Conservation (phyloP, 2,888 invertebrate species). For the Hyposoter dolosus region DNA sequence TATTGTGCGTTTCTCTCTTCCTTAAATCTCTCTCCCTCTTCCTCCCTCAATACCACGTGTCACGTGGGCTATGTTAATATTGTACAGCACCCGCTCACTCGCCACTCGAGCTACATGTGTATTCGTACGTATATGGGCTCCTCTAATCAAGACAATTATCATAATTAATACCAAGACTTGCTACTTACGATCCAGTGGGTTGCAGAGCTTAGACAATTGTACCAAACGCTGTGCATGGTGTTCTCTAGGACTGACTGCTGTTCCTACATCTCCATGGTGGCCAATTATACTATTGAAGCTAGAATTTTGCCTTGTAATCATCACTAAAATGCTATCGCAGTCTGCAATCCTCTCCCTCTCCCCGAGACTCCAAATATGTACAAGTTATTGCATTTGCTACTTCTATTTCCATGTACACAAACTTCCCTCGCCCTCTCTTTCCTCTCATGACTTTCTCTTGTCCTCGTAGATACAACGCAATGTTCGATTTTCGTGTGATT, state of each 20-base stretch:
- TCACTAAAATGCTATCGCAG: conserved; percentile 12
- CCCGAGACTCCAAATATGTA: background rate
- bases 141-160: conserved; percentile 66
- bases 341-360: conserved; percentile 8
- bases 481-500: conserved; percentile 52
- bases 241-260: conserved; percentile 4
- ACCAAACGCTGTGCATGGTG: background rate
- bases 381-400: conserved; percentile 7
- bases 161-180: conserved; percentile 60
- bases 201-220: background rate
- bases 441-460: conserved; percentile 29
- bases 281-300: conserved; percentile 39
- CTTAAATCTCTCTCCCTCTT: background rate
- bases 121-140: conserved; percentile 39
- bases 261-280: conserved; percentile 12
- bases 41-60: background rate
- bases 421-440: background rate
- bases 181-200: conserved; percentile 22
- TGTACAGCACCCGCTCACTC: conserved; percentile 7
- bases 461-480: conserved; percentile 12
- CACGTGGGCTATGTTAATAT: conserved; percentile 30
- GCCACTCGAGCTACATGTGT: conserved; percentile 9
- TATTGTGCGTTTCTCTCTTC: conserved; percentile 9
- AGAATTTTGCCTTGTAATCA: conserved; percentile 48
- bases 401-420: background rate